Percentiles rank a stretch among this genome's conserved stretches.
Conservation (phyloP, 2,888 invertebrate genomes). For the Eupithecia insigniata region DNA sequence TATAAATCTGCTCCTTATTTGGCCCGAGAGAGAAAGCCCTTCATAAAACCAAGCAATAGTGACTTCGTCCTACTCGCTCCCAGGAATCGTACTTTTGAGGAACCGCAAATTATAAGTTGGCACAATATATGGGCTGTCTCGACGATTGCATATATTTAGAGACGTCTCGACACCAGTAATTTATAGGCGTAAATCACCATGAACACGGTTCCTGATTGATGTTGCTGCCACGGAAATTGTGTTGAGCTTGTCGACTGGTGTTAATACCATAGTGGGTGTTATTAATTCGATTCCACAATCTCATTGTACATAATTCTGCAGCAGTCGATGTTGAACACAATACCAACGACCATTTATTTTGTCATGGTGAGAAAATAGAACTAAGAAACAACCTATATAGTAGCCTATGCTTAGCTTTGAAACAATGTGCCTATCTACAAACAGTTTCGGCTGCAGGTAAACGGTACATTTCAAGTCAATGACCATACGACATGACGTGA, state of each 20-base stretch:
- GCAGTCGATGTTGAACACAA: slow-evolving; percentile 17
- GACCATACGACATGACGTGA: slow-evolving; percentile 69
- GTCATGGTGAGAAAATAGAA: slow-evolving; percentile 5
- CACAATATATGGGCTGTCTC: slow-evolving; percentile 42
- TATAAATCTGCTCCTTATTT: slow-evolving; percentile 58
- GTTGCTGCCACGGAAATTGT: slow-evolving; percentile 48
- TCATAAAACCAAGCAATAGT: slow-evolving; percentile 37
- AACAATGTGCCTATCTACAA: slow-evolving; percentile 48
- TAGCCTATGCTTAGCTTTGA: slow-evolving; percentile 1
- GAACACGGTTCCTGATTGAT: slow-evolving; percentile 58
- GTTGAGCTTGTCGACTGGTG: slow-evolving; percentile 39
- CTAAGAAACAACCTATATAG: background rate
- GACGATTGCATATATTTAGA: slow-evolving; percentile 41
- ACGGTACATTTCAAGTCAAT: slow-evolving; percentile 73
- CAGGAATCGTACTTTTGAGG: slow-evolving; percentile 45
- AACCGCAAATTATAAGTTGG: slow-evolving; percentile 42
- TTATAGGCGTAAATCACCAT: slow-evolving; percentile 61
- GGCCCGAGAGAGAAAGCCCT: slow-evolving; percentile 48
- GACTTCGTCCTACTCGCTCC: slow-evolving; percentile 54
- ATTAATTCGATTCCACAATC: slow-evolving; percentile 38
- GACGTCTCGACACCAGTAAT: slow-evolving; percentile 54
- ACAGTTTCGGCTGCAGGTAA: slow-evolving; percentile 50
- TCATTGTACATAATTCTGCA: slow-evolving; percentile 44
- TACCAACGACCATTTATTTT: slow-evolving; percentile 19
- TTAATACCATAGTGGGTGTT: slow-evolving; percentile 27